Evolutionary conservation across 2,797 vertebrate genomes (phyloP), one percentile per base, ranked within the genome.

Genomic region (Channa striata): DNA sequence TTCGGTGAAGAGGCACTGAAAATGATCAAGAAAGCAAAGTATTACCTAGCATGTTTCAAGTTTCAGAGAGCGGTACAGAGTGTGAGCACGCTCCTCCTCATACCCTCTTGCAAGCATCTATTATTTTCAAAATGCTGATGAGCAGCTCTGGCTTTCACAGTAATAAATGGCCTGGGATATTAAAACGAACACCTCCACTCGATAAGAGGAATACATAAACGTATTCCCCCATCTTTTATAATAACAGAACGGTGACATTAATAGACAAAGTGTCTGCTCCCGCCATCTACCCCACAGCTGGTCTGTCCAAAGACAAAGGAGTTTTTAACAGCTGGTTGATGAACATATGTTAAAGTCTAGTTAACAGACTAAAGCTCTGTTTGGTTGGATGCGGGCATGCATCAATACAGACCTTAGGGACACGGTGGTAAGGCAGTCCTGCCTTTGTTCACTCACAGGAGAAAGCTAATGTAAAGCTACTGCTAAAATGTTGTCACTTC

Each of bases 141-240:
- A 74, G 71, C 25, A 71, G 54, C 56, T 70, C 72, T 72, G 64
- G 65, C 79, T 75, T 83, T 84, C 61, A 72, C 23, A 39, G 74
- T 88, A 84, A 91, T 81, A 91, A 90, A 92, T 87, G 79, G 72
- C 69, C 80, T 59, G 48, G 61, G 60, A 89, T 89, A 87, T 92
- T 88, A 86, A 91, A 87, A 87, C 76, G 78, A 91, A 89, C 84
- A 89, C 78, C 71, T 81, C 78, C 67, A 39, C 87, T 77, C 64
- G 78, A 61, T 81, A 91, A 92, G 72, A 87, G 80, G 65, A 71
- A 3, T 56, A 85, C 90, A 89, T 85, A 80, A 86, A 90, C 88
- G 63, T 46, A 61, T 72, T 80, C 25, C 71, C 56, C 59, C 49
- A 34, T 80, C 73, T 81, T 67, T 82, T 78, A 68, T 79, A 78